These are phyloP conservation scores for Malthinus flaveolus DNA, from an alignment of 2,888 invertebrate species.

Conservation along the genomic window DNA sequence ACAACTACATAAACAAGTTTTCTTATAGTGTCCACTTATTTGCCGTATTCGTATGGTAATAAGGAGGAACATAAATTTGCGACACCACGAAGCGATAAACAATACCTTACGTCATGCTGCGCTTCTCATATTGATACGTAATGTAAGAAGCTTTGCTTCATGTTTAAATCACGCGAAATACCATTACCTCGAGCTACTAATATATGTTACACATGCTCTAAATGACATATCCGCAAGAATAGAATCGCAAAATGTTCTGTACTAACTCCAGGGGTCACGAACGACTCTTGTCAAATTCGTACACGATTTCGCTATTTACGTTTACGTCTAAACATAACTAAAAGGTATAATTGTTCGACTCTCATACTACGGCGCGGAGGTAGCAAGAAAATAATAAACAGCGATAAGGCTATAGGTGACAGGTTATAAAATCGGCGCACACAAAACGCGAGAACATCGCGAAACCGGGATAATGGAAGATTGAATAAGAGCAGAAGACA, in stretches of 20 bases:
- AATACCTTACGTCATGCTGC: constrained; percentile 24
- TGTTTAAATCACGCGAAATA: constrained; percentile 33
- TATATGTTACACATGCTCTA: constrained; percentile 32
- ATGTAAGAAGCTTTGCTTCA: constrained; percentile 34
- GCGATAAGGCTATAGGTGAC: constrained; percentile 48
- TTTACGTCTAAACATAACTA: constrained; percentile 30
- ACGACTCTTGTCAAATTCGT: constrained; percentile 12
- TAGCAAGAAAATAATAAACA: constrained; percentile 41
- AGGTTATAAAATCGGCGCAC: constrained; percentile 48
- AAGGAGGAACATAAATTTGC: constrained; percentile 28
- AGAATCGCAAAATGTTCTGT: constrained; percentile 22
- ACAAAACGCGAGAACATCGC: constrained; percentile 34
- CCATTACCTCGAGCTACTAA: constrained; percentile 29
- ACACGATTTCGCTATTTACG: constrained; percentile 27
- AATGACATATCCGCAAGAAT: constrained; percentile 29
- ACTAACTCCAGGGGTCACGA: constrained; percentile 23
- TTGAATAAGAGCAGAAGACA: constrained; percentile 49
- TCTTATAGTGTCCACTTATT: constrained; percentile 16
- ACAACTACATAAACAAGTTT: constrained; percentile 28
- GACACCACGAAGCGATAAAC: constrained; percentile 26
- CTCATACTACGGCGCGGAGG: too few species aligned
- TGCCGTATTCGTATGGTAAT: constrained; percentile 24
- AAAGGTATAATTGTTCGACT: constrained; percentile 9
- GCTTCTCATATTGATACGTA: constrained; percentile 34
- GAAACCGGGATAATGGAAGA: constrained; percentile 49